Percentiles rank a stretch among this genome's conserved stretches.
These are phyloP conservation scores for Urechis unicinctus DNA, from an alignment of 2,888 invertebrate genomes.

Conservation along the genomic window DNA sequence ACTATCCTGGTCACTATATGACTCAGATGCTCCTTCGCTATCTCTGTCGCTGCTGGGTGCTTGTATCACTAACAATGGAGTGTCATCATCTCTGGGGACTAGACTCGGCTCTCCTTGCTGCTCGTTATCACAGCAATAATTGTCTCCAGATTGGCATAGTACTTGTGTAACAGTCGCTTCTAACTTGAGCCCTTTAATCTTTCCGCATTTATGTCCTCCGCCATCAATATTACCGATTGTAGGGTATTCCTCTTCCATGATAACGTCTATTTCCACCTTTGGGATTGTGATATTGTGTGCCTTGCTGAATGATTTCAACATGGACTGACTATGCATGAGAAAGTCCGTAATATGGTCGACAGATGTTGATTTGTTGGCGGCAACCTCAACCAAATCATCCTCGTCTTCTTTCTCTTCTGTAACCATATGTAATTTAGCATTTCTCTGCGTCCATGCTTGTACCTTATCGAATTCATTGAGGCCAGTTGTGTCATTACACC, in stretches of 20 bases:
- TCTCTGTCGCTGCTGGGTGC: too few relatives aligned
- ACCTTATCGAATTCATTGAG: neutral
- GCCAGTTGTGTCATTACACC: neutral
- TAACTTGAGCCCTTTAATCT: neutral
- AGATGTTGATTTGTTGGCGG: conserved; percentile 14
- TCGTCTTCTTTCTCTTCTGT: too few relatives aligned
- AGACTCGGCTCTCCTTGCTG: too few relatives aligned
- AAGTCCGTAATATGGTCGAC: conserved; percentile 16
- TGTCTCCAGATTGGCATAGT: too few relatives aligned
- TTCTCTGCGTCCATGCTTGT: too few relatives aligned
- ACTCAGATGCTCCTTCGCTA: too few relatives aligned
- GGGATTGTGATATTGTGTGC: conserved; percentile 7
- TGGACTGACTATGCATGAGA: conserved; percentile 15
- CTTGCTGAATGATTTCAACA: conserved; percentile 11
- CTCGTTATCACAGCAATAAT: too few relatives aligned
- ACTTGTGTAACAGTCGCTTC: neutral
- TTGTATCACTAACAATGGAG: too few relatives aligned
- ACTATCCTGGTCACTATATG: too few relatives aligned
- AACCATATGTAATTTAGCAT: too few relatives aligned
- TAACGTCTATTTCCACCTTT: conserved; percentile 10
- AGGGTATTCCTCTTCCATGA: neutral
- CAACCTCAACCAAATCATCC: conserved; percentile 12
- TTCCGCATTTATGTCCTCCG: neutral
- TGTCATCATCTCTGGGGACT: too few relatives aligned
- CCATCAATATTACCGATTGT: neutral